Evolutionary conservation across 1,140 invertebrate species (phyloP).

Genomic region (Chrysomallon squamiferum): DNA sequence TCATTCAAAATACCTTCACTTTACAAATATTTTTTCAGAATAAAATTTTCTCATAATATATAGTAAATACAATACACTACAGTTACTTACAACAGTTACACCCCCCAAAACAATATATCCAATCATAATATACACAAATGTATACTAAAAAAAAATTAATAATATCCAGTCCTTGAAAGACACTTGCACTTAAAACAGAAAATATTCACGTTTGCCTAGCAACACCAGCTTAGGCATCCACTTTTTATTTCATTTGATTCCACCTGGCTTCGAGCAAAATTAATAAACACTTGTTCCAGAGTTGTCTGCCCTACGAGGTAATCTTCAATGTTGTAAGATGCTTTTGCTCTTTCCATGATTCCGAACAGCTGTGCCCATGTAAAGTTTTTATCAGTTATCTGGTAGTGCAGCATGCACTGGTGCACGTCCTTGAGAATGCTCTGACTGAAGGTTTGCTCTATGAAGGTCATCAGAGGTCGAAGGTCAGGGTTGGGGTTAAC

Average conservation of each 20-base stretch:
- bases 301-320: conserved; percentile 81
- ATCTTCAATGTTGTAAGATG: conserved; percentile 72
- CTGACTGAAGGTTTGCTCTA: conserved; percentile 47
- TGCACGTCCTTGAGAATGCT: conserved; percentile 72
- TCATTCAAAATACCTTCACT: no score
- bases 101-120: no score
- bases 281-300: conserved; percentile 75
- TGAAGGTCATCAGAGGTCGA: conserved; percentile 41
- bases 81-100: no score
- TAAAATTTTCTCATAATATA: no score
- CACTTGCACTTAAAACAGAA: no score
- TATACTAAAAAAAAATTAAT: no score
- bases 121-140: no score
- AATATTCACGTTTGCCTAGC: neutral
- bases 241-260: neutral
- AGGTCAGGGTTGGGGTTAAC: conserved; percentile 28
- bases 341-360: conserved; percentile 67
- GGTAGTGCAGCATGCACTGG: conserved; percentile 71
- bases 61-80: no score
- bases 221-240: conserved; percentile 1
- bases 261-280: conserved; percentile 57
- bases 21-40: no score
- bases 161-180: no score
- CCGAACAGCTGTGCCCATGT: conserved; percentile 72
- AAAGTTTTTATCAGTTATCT: conserved; percentile 60